Base-by-base conservation (phyloP, 2,797 vertebrate species). In the Cichlasoma orientale region DNA sequence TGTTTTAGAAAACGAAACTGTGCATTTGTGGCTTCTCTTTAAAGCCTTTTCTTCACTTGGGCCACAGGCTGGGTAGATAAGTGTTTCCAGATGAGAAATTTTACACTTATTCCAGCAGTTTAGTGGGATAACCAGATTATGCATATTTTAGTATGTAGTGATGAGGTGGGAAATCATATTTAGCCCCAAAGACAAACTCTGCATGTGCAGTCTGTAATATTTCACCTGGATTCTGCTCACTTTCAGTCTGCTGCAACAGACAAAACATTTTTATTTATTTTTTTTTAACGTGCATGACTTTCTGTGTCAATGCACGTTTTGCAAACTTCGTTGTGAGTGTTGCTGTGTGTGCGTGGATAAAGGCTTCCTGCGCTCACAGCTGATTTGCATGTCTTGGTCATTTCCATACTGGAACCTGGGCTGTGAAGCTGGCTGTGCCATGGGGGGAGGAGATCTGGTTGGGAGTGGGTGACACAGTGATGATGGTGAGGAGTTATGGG, bases 321-420 rank as follows among this genome's bases (percentile, higher is more conserved):
- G 36, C 21, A 74, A 50, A 55, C 56, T 61, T 58, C 1, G 1
- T 11, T 71, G 72, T 71, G 52, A 55, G 50, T 58, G 70, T 63
- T 68, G 61, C 72, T 31, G 56, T 56, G 57, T 72, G 63, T 78
- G 61, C 21, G 27, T 10, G 66, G 33, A 82, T 52, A 70, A 94
- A 44, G 70, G 75, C 80, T 96, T 93, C 94, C 82, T 95, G 95
- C 90, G 90, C 88, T 83, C 74, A 92, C 81, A 1, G 86, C 77
- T 57, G 50, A 98, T 99, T 99, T 99, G 97, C 98, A 99, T 99
- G 94, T 90, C 92, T 88, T 89, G 87, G 86, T 97, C 90, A 98
- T 99, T 99, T 99, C 95, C 98, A 98, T 99, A 98, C 95, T 95
- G 95, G 95, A 97, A 96, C 95, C 96, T 96, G 94, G 95, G 93